Percentiles rank a stretch among this genome's conserved stretches.
Conservation (phyloP, 2,888 invertebrate genomes). For the Malachius bipustulatus region DNA sequence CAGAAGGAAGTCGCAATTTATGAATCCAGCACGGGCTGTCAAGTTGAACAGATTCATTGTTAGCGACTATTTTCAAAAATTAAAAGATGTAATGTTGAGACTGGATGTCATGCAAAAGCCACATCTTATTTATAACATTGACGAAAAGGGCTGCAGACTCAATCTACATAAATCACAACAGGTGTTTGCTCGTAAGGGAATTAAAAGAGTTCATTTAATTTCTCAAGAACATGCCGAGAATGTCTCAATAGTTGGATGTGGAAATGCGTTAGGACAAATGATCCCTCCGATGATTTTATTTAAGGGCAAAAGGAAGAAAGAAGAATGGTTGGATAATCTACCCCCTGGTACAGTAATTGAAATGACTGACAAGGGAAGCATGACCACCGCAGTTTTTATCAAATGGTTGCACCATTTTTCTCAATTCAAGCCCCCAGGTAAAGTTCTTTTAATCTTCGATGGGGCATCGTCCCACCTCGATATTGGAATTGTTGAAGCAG, state of each 20-base stretch:
- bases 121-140: slow-evolving; percentile 21
- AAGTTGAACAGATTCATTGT: slow-evolving; percentile 20
- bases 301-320: slow-evolving; percentile 17
- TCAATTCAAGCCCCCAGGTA: slow-evolving; percentile 20
- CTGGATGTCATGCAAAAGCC: slow-evolving; percentile 16
- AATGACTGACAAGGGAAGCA: slow-evolving; percentile 18
- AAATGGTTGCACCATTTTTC: slow-evolving; percentile 21
- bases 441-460: slow-evolving; percentile 24
- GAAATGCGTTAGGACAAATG: slow-evolving; percentile 22
- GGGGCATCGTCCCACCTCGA: slow-evolving; percentile 26
- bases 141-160: slow-evolving; percentile 23
- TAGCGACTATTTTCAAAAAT: slow-evolving; percentile 20
- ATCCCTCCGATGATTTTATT: slow-evolving; percentile 24
- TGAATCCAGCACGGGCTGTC: slow-evolving; percentile 23
- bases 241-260: slow-evolving; percentile 25
- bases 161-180: slow-evolving; percentile 22
- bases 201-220: slow-evolving; percentile 23
- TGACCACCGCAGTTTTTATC: slow-evolving; percentile 9
- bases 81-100: slow-evolving; percentile 16
- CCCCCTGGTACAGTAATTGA: slow-evolving; percentile 20
- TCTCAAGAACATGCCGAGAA: slow-evolving; percentile 27
- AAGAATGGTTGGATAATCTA: slow-evolving; percentile 19
- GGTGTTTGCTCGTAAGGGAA: slow-evolving; percentile 23
- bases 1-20: slow-evolving; percentile 20
- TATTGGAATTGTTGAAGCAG: slow-evolving; percentile 24